Conservation (phyloP, 2,888 invertebrate species). For the Chelonus formosanus region DNA sequence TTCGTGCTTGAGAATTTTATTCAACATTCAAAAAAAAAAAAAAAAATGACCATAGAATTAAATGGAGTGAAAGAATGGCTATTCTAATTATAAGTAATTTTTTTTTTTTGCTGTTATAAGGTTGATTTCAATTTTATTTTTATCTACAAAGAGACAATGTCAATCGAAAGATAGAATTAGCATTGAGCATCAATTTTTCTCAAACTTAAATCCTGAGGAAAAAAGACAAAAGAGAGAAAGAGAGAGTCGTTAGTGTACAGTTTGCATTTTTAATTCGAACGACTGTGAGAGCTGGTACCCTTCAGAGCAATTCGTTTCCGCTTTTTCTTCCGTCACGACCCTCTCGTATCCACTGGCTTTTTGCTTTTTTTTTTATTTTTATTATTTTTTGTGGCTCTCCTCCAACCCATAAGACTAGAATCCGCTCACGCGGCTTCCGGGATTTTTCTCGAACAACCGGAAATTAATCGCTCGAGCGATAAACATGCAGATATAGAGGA, state of each 20-base stretch:
- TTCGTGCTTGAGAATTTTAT: slow-evolving; percentile 21
- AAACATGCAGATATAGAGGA: slow-evolving; percentile 32
- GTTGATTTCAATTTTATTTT: no score
- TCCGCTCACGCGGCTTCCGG: slow-evolving; percentile 30
- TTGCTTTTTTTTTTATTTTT: slow-evolving; percentile 14
- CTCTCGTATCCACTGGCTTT: background rate
- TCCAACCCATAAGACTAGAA: slow-evolving; percentile 25
- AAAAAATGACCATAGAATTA: background rate
- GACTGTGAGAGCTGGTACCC: slow-evolving; percentile 8
- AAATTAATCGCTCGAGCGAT: slow-evolving; percentile 36
- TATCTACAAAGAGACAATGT: background rate
- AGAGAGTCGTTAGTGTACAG: slow-evolving; percentile 36
- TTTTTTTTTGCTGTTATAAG: background rate
- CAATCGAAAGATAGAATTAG: slow-evolving; percentile 44
- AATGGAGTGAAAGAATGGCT: slow-evolving; percentile 6
- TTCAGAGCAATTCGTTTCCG: slow-evolving; percentile 37
- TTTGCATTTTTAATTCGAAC: slow-evolving; percentile 50
- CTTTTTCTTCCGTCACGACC: slow-evolving; percentile 38
- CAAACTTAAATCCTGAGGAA: slow-evolving; percentile 41
- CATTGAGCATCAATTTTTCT: slow-evolving; percentile 48
- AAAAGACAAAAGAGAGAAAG: background rate
- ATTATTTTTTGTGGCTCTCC: slow-evolving; percentile 15
- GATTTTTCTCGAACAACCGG: slow-evolving; percentile 34
- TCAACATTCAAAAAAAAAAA: slow-evolving; percentile 3
- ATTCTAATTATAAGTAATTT: slow-evolving; percentile 6